Evolutionary conservation across 2,888 invertebrate species (phyloP), one percentile per base, ranked within the genome.

Genomic region (Meteorus colon): DNA sequence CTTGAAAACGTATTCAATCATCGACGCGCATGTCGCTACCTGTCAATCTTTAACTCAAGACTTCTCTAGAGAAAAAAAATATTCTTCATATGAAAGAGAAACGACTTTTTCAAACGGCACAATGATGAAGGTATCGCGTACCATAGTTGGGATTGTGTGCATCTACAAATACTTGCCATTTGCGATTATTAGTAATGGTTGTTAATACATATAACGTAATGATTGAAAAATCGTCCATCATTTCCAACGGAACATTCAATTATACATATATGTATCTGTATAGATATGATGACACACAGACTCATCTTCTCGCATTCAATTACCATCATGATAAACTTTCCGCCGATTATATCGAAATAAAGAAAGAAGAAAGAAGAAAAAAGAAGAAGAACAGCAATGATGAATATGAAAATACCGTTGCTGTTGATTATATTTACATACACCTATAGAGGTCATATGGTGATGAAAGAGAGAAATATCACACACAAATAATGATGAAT

Each of bases 311-410:
- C 51, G 63, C 66, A 74, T 74, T 74, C 74, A 74, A 74, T 74
- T 74, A 74, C 66, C 62, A 62, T 62, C 31, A 69, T 69, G 74
- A 74, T 74, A 48, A 74, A 74, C 51, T 69, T 59, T 62, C 65
- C 68, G 34, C 41, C 27, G 14, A 29, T 70, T 70, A 63, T 74
- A 51, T 69, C 45, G 68, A 74, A 45, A 74, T 41, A 45, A 60
- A 19, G 68, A 60, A 60, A 29, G 60, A 68, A 62, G 41, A 68
- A 74, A 62, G 48, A 45, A 60, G 24, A 19, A 55, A 55, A 55
- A 0, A 55, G 5, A 24, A 55, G 5, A 55, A 19, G n/a, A 55
- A 55, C n/a, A 19, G n/a, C 19, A 55, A 55, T 55, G 8, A 55
- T 55, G n/a, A 73, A 73, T 62, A 27, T 66, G 27, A 45, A 55